Percentiles rank a stretch among this genome's conserved stretches.
Conservation (phyloP, 2,797 vertebrate species). For the Lepilemur septentrionalis region DNA sequence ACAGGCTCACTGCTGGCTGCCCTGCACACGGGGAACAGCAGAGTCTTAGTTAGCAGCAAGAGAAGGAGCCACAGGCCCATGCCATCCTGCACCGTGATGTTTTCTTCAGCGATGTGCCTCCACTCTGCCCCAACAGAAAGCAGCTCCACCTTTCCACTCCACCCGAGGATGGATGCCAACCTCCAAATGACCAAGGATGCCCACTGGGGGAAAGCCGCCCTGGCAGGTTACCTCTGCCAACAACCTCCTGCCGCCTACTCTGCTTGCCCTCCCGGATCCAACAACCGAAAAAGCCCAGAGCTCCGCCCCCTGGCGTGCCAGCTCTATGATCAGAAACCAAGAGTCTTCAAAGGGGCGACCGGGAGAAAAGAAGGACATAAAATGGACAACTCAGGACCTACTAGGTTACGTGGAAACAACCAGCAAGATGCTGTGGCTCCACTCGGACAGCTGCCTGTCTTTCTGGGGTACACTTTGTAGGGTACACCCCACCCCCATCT, state of each 20-base stretch:
- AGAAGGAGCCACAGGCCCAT: accelerated
- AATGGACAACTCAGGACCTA: neutral
- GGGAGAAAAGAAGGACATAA: neutral
- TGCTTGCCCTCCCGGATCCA: neutral
- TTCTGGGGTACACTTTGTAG: neutral
- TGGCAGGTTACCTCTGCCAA: accelerated
- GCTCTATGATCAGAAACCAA: accelerated
- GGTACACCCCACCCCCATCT: too few relatives aligned
- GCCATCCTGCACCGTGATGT: accelerated
- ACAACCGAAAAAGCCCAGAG: neutral
- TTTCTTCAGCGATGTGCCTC: neutral
- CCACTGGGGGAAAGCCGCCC: neutral
- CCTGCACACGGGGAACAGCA: neutral
- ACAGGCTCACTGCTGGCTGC: neutral
- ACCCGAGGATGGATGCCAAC: accelerated
- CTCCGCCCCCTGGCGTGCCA: neutral
- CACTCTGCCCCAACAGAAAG: neutral
- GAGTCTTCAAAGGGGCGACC: neutral
- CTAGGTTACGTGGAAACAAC: too few relatives aligned
- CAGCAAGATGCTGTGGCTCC: too few relatives aligned
- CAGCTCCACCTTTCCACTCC: neutral
- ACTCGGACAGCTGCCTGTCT: accelerated
- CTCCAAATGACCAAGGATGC: neutral
- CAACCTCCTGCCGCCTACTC: accelerated
- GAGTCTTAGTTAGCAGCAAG: neutral